A percentile compares a stretch with the other conserved stretches of the same genome.
phyloP scores from a whole-genome alignment of 2,113 vertebrate genomes.

The Alaudala cheleensis region DNA sequence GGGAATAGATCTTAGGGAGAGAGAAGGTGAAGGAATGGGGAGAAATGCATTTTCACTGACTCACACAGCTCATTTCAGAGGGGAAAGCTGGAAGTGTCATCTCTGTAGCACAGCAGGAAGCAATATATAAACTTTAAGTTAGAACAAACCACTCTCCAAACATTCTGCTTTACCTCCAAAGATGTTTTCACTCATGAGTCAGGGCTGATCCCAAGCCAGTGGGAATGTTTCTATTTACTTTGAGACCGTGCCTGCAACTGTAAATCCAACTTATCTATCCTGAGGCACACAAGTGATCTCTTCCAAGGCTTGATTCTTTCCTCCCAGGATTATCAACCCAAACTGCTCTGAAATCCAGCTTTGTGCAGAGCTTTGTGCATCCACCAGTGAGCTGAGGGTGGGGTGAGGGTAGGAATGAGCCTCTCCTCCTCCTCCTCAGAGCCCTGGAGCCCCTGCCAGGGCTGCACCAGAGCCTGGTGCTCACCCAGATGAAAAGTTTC shows the following conservation, averaged over 20 bases:
- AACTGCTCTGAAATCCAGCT: not conserved
- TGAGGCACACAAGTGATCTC: conserved; percentile 3
- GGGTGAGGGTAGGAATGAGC: not conserved
- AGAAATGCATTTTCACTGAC: not conserved
- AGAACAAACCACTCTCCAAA: conserved; percentile 6
- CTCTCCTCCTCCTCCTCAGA: not conserved
- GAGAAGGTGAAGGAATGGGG: not conserved
- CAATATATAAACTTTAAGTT: conserved; percentile 53
- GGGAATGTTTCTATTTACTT: conserved; percentile 68
- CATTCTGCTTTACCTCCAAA: conserved; percentile 55
- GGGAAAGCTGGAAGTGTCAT: conserved; percentile 31
- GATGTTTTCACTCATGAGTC: conserved; percentile 53
- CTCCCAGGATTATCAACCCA: conserved; percentile 16
- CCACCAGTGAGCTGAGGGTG: not conserved
- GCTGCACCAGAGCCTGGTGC: not conserved
- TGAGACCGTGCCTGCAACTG: conserved; percentile 58
- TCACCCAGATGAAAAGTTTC: not conserved
- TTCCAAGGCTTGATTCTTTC: conserved; percentile 38
- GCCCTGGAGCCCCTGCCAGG: not conserved
- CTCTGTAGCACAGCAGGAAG: conserved; percentile 6
- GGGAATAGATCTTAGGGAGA: not conserved
- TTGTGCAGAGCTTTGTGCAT: not conserved
- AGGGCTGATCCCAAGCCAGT: conserved; percentile 45
- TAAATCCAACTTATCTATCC: conserved; percentile 41
- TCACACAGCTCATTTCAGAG: not conserved